Conservation (phyloP, 1,140 invertebrate species). For the Microplitis mediator region DNA sequence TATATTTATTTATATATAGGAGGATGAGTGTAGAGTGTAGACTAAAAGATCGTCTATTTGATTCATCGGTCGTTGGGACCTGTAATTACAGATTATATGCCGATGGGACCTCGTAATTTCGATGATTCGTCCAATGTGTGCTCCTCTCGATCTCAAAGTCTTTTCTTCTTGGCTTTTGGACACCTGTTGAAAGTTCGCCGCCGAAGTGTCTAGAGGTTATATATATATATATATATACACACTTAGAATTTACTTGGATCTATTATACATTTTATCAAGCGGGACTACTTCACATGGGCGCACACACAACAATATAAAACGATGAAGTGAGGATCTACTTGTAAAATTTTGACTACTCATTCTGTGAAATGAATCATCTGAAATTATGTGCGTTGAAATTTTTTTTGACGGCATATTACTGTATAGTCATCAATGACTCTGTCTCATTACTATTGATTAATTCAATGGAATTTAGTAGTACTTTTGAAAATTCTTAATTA, state of each 20-base stretch:
- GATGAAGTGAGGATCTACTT: not conserved
- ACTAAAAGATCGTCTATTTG: constrained; percentile 1
- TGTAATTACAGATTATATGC: constrained; percentile 42
- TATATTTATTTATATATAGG: not conserved
- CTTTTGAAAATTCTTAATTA: no score
- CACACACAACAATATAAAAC: not conserved
- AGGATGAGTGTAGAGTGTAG: not conserved
- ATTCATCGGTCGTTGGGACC: constrained; percentile 9
- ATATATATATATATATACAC: constrained; percentile 4
- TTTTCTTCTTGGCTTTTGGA: constrained; percentile 6
- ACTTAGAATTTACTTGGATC: not conserved
- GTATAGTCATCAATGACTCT: no score
- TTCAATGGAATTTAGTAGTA: no score
- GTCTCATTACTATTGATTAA: no score
- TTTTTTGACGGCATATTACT: not conserved
- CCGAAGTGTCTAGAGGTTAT: constrained; percentile 16
- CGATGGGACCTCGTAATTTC: constrained; percentile 35
- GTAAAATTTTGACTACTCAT: constrained; percentile 24
- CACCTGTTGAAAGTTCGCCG: constrained; percentile 40
- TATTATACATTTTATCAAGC: not conserved
- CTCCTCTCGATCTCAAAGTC: not conserved
- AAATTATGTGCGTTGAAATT: not conserved
- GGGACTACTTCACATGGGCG: not conserved
- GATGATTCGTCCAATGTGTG: constrained; percentile 11
- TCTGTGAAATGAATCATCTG: constrained; percentile 24